phyloP scores from a whole-genome alignment of 2,888 invertebrate genomes.

The Beris morrisii region DNA sequence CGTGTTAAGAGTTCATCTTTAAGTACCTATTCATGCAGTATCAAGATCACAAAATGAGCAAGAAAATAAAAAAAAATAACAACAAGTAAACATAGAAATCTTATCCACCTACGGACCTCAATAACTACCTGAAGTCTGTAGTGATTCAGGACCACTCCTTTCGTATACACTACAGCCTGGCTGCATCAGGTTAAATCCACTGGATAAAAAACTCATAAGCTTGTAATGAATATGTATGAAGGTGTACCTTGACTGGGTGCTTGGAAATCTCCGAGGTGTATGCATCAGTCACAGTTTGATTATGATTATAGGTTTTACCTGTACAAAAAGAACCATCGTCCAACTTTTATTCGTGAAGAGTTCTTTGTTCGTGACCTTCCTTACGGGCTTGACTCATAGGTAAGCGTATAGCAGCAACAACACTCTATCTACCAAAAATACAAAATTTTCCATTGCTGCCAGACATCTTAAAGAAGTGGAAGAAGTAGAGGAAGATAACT shows the following conservation, averaged over 20 bases:
- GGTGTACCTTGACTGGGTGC: background rate
- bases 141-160: background rate
- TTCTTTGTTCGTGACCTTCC: too few relatives aligned
- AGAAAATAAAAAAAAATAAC: too few relatives aligned
- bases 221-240: conserved; percentile 5
- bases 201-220: conserved; percentile 2
- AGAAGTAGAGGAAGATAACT: too few relatives aligned
- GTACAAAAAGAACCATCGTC: background rate
- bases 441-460: too few relatives aligned
- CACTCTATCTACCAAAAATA: too few relatives aligned
- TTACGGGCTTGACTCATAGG: too few relatives aligned
- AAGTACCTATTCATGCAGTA: too few relatives aligned
- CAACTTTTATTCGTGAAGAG: too few relatives aligned
- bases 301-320: conserved; percentile 11
- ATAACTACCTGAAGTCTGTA: conserved; percentile 15
- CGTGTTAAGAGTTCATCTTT: too few relatives aligned
- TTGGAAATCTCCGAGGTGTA: conserved; percentile 8
- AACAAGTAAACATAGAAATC: background rate
- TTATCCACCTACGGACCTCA: conserved; percentile 10
- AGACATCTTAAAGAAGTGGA: too few relatives aligned
- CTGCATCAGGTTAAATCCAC: background rate
- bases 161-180: background rate
- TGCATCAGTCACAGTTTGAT: conserved; percentile 13
- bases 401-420: too few relatives aligned
- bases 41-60: too few relatives aligned